These are phyloP conservation scores for Bettongia penicillata DNA, from an alignment of 2,113 vertebrate species.

Conservation along the genomic window DNA sequence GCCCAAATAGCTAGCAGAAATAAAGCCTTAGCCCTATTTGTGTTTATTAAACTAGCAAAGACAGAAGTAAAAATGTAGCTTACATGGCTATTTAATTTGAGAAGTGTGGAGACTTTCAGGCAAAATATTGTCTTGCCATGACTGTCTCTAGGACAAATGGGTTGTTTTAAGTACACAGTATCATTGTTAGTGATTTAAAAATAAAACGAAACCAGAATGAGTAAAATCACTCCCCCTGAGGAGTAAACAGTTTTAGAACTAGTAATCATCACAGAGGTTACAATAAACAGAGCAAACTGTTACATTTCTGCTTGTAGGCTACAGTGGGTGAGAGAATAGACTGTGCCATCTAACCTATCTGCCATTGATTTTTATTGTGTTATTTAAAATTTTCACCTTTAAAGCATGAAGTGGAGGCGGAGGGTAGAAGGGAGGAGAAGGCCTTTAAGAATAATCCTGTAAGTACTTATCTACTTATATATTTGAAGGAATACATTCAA, in stretches of 20 bases:
- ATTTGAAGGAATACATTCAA: not conserved
- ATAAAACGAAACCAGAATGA: constrained; percentile 43
- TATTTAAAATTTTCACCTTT: constrained; percentile 24
- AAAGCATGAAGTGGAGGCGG: not conserved
- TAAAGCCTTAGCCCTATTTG: constrained; percentile 49
- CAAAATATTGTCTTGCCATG: constrained; percentile 37
- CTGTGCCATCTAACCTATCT: not conserved
- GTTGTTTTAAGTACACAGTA: not conserved
- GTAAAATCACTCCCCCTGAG: constrained; percentile 32
- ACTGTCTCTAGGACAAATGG: not conserved
- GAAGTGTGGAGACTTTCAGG: constrained; percentile 22
- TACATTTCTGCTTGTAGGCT: not conserved
- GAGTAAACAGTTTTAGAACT: constrained; percentile 34
- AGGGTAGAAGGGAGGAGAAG: not conserved
- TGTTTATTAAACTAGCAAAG: constrained; percentile 28
- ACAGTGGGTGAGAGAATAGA: constrained; percentile 35
- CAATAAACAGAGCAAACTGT: constrained; percentile 32
- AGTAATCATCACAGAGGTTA: not conserved
- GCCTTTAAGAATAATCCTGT: not conserved
- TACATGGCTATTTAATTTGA: constrained; percentile 50
- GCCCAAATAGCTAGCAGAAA: constrained; percentile 13
- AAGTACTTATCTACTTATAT: not conserved
- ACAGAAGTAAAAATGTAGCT: constrained; percentile 29
- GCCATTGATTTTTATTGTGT: constrained; percentile 35
- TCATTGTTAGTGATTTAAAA: constrained; percentile 45